A percentile compares a stretch with the other conserved stretches of the same genome.
phyloP scores from a whole-genome alignment of 1,140 invertebrate species.

The Calosoma granatense region DNA sequence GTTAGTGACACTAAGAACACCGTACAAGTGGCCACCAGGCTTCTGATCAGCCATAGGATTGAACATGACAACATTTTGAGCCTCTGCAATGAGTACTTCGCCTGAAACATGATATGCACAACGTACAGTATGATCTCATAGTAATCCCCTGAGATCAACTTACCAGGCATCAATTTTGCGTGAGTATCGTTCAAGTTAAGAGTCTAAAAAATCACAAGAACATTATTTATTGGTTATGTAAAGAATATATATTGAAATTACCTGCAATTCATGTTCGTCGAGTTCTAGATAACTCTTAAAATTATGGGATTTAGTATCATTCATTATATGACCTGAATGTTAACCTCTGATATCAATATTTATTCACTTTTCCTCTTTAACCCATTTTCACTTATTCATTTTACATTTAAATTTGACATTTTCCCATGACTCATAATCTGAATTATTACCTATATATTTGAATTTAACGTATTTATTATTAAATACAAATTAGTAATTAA shows the following conservation, averaged over 20 bases:
- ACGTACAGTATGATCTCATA: constrained; percentile 18
- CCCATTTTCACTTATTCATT: neutral
- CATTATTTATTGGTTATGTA: constrained; percentile 5
- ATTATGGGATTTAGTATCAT: constrained; percentile 26
- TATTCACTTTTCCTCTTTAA: neutral
- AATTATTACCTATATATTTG: neutral
- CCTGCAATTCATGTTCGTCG: constrained; percentile 35
- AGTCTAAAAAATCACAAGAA: constrained; percentile 20
- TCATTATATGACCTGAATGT: neutral
- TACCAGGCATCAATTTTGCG: constrained; percentile 34
- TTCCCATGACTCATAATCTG: no score
- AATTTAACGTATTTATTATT: neutral
- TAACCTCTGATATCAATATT: neutral
- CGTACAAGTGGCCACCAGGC: constrained; percentile 52
- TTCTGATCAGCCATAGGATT: constrained; percentile 66
- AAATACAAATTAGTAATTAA: neutral
- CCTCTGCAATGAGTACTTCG: constrained; percentile 64
- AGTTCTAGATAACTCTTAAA: constrained; percentile 44
- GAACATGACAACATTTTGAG: constrained; percentile 72
- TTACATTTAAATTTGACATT: no score
- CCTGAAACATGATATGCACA: constrained; percentile 56
- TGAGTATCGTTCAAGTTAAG: constrained; percentile 28
- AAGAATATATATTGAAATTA: constrained; percentile 29
- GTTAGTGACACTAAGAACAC: constrained; percentile 73
- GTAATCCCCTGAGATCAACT: constrained; percentile 12